phyloP scores from a whole-genome alignment of 2,888 invertebrate genomes.

The Perizoma flavofasciatum region DNA sequence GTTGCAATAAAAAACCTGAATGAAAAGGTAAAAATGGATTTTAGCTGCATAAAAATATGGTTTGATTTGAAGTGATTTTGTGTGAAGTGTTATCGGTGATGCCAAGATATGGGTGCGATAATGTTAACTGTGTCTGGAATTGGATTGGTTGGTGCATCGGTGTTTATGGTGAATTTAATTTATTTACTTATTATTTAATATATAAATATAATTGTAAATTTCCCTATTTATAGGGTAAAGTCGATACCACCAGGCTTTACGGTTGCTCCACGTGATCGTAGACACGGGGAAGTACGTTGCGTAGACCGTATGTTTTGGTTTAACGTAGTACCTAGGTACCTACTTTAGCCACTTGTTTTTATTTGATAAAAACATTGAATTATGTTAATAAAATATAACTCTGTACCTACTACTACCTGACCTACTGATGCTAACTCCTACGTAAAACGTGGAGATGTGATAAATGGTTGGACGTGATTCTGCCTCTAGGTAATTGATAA shows the following conservation, averaged over 20 bases:
- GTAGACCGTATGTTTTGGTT: constrained; percentile 1
- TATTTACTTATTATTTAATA: not conserved
- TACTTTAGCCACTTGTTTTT: constrained; percentile 1
- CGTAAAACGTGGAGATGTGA: too few relatives aligned
- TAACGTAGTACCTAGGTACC: too few relatives aligned
- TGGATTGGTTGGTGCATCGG: constrained; percentile 73
- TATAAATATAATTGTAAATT: too few relatives aligned
- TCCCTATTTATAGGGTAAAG: too few relatives aligned
- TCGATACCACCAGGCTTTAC: too few relatives aligned
- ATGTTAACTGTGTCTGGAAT: constrained; percentile 72
- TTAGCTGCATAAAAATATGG: constrained; percentile 16
- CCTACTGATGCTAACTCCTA: too few relatives aligned
- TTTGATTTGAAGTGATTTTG: constrained; percentile 17
- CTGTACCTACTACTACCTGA: too few relatives aligned
- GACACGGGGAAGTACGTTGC: not conserved
- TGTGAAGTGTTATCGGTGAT: constrained; percentile 57
- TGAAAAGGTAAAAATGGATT: constrained; percentile 34
- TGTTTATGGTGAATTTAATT: constrained; percentile 61
- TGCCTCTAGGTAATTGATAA: too few relatives aligned
- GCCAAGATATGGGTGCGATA: constrained; percentile 75
- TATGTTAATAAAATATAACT: too few relatives aligned
- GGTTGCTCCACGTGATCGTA: not conserved
- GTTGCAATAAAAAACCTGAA: constrained; percentile 41
- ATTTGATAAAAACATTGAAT: constrained; percentile 3
- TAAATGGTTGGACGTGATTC: too few relatives aligned